phyloP scores from a whole-genome alignment of 2,113 vertebrate species.

The Dipodomys ordii region DNA sequence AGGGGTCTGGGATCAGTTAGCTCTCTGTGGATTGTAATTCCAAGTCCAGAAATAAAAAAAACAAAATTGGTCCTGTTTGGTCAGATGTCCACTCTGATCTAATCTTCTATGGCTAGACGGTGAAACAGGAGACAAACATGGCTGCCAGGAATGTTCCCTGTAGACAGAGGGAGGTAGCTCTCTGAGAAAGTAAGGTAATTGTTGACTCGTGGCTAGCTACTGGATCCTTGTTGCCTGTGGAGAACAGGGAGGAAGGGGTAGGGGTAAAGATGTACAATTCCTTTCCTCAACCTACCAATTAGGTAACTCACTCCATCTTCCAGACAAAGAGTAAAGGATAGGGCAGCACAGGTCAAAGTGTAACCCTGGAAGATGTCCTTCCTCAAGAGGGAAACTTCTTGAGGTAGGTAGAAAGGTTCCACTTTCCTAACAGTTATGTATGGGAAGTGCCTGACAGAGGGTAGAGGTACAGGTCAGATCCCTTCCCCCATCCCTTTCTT shows the following conservation, averaged over 20 bases:
- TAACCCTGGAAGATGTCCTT: background rate
- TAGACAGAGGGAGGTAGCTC: background rate
- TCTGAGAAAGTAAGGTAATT: background rate
- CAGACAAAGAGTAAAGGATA: background rate
- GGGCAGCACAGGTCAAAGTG: background rate
- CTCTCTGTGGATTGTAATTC: conserved; percentile 6
- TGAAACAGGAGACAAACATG: background rate
- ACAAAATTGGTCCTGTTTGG: background rate
- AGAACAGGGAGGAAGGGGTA: background rate
- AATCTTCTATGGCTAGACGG: background rate
- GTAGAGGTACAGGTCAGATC: background rate
- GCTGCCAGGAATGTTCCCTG: background rate
- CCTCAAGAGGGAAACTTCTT: background rate
- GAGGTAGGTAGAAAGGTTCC: background rate
- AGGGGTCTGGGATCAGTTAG: background rate
- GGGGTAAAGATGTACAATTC: background rate
- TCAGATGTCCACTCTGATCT: background rate
- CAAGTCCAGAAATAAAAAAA: background rate
- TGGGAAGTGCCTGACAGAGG: background rate
- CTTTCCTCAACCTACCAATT: background rate
- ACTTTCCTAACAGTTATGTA: too few species aligned
- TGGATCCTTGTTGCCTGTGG: background rate
- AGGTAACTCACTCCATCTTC: background rate
- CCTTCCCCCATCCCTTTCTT: background rate
- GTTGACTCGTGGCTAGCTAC: background rate